Evolutionary conservation across 2,797 vertebrate genomes (phyloP), one percentile per base, ranked within the genome.

Genomic region (Chelon labrosus): DNA sequence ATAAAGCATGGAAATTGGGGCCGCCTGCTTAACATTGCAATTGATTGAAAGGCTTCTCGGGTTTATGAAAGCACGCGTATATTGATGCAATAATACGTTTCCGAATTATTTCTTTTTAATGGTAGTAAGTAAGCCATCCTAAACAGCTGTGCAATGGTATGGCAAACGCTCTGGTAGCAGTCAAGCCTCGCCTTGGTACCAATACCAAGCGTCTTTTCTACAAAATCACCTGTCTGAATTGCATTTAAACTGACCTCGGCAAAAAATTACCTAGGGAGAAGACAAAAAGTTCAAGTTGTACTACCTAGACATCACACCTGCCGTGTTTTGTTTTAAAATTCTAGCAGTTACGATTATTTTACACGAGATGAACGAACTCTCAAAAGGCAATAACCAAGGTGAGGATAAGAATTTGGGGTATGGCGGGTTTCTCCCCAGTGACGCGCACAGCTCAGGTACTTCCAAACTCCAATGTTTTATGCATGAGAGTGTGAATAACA

Each of bases 391-490:
- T 84, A 85, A 80, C 83, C 58, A 70, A 65, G 63, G 79, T 65
- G 73, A 72, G 72, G 69, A 74, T 52, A 22, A 57, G 50, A 78
- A 74, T 71, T 80, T 77, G 62, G 63, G 77, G 31, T 31, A 82
- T 85, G 79, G 62, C 75, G 63, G 44, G 52, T 66, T 82, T 65
- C 44, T 79, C 77, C 73, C 61, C 1, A 42, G 55, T 80, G 77
- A 71, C 60, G 39, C 9, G 0, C 14, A 13, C 58, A 69, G 67
- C 69, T 79, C 58, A 69, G 68, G n/a, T 80, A 68, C 79, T 79
- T 86, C 7, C 77, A 85, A 71, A 73, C 75, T 53, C 3, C 14
- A n/a, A 88, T 89, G 66, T 89, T 89, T 91, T 85, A 90, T 92
- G 79, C 73, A 91, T 89, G 73, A 88, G 72, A 44, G 71, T 73